A percentile compares a stretch with the other conserved stretches of the same genome.
These are phyloP conservation scores for Aethina tumida DNA, from an alignment of 1,140 invertebrate genomes.

Conservation along the genomic window DNA sequence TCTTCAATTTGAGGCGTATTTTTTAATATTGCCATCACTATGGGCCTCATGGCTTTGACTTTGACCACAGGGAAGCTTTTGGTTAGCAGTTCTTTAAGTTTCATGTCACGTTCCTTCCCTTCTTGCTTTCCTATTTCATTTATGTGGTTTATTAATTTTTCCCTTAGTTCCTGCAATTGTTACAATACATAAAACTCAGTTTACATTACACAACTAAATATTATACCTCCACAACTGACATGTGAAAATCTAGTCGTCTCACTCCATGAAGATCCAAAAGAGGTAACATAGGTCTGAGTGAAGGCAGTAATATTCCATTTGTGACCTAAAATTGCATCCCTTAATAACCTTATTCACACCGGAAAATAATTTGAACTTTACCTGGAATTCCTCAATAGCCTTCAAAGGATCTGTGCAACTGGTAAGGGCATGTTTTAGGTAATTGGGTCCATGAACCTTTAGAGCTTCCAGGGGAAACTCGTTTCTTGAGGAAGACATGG, in stretches of 20 bases:
- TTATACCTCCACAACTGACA: slow-evolving; percentile 75
- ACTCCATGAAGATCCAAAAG: slow-evolving; percentile 90
- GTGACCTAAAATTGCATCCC: slow-evolving; percentile 49
- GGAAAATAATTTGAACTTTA: slow-evolving; percentile 30
- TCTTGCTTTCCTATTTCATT: slow-evolving; percentile 77
- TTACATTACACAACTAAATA: slow-evolving; percentile 2
- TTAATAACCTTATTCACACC: neutral
- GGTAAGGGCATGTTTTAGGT: slow-evolving; percentile 82
- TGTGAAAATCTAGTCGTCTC: slow-evolving; percentile 85
- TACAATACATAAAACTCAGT: slow-evolving; percentile 9
- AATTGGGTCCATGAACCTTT: slow-evolving; percentile 83
- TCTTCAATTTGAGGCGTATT: slow-evolving; percentile 92
- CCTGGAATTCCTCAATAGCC: slow-evolving; percentile 96
- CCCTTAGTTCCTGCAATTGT: slow-evolving; percentile 60
- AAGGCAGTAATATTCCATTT: slow-evolving; percentile 90
- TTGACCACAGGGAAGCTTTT: slow-evolving; percentile 92
- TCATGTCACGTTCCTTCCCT: slow-evolving; percentile 67
- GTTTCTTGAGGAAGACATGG: slow-evolving; percentile 16
- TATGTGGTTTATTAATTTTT: slow-evolving; percentile 80
- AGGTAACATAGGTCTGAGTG: slow-evolving; percentile 85
- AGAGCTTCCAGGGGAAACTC: slow-evolving; percentile 66
- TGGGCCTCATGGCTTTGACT: slow-evolving; percentile 84
- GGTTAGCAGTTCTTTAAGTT: slow-evolving; percentile 79
- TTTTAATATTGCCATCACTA: slow-evolving; percentile 89
- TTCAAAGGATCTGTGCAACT: slow-evolving; percentile 93